phyloP scores from a whole-genome alignment of 2,888 invertebrate species.

The Carterocephalus palaemon region DNA sequence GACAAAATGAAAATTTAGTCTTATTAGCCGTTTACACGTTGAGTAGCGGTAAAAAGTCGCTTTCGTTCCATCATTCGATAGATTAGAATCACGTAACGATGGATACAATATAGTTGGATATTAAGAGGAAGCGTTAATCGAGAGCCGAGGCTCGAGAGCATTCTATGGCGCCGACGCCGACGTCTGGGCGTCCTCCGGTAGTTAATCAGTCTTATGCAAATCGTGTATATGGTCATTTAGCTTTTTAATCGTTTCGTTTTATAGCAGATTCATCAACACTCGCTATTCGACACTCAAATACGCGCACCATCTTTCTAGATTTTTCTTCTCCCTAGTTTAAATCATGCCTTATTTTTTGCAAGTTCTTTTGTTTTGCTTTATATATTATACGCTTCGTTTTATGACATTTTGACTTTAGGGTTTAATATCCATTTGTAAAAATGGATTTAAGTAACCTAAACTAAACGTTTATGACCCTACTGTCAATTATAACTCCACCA shows the following conservation, averaged over 20 bases:
- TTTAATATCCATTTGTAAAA: background rate
- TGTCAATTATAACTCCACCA: too few relatives aligned
- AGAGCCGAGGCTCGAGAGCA: too few relatives aligned
- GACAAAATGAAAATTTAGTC: conserved; percentile 28
- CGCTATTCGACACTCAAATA: conserved; percentile 47
- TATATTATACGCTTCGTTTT: background rate
- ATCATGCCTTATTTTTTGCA: conserved; percentile 48
- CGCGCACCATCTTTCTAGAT: conserved; percentile 49
- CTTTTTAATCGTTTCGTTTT: conserved; percentile 53
- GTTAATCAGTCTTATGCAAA: conserved; percentile 67
- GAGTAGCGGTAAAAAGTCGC: conserved; percentile 56
- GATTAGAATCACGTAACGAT: conserved; percentile 51
- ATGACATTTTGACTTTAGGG: background rate
- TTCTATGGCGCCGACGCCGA: conserved; percentile 48
- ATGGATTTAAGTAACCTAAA: too few relatives aligned
- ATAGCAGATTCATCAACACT: conserved; percentile 56
- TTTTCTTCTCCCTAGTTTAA: too few relatives aligned
- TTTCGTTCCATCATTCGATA: conserved; percentile 47
- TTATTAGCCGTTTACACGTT: conserved; percentile 57
- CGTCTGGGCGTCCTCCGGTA: conserved; percentile 50
- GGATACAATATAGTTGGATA: conserved; percentile 50
- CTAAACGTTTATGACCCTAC: too few relatives aligned
- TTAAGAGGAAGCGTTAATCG: conserved; percentile 60
- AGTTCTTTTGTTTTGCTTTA: too few relatives aligned
- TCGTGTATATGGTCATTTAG: conserved; percentile 57